Conservation (phyloP, 2,113 vertebrate genomes). For the Etheostoma spectabile region DNA sequence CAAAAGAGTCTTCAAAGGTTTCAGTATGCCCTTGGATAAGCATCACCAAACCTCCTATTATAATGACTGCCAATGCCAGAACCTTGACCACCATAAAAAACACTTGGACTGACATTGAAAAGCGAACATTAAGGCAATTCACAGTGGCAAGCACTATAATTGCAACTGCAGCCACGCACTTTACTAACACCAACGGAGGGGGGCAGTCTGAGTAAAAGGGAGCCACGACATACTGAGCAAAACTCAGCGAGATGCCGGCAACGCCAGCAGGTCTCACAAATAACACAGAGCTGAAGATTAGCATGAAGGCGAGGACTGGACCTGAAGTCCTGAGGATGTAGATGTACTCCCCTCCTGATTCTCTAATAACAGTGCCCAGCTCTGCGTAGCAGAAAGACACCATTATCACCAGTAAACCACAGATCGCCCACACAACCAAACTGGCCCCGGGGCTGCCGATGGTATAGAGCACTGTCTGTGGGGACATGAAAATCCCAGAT, state of each 20-base stretch:
- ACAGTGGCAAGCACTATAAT: conserved; percentile 82
- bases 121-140: conserved; percentile 87
- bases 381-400: conserved; percentile 89
- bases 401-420: conserved; percentile 86
- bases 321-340: conserved; percentile 90
- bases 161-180: conserved; percentile 84
- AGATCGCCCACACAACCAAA: conserved; percentile 87
- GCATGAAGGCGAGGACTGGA: conserved; percentile 87
- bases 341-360: conserved; percentile 91
- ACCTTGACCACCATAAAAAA: conserved; percentile 87
- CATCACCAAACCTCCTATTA: conserved; percentile 81
- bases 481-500: conserved; percentile 87
- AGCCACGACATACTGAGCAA: conserved; percentile 85
- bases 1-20: conserved; percentile 85
- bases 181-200: conserved; percentile 72
- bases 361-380: conserved; percentile 88
- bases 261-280: conserved; percentile 86
- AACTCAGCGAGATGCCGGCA: conserved; percentile 85
- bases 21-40: conserved; percentile 80
- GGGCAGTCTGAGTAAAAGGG: conserved; percentile 87
- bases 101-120: conserved; percentile 84
- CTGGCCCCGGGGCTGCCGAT: conserved; percentile 89
- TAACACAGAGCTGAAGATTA: conserved; percentile 85
- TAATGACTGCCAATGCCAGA: conserved; percentile 82
- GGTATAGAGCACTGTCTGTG: conserved; percentile 85